These are phyloP conservation scores for Psettodes erumei DNA, from an alignment of 2,113 vertebrate species.

Conservation along the genomic window DNA sequence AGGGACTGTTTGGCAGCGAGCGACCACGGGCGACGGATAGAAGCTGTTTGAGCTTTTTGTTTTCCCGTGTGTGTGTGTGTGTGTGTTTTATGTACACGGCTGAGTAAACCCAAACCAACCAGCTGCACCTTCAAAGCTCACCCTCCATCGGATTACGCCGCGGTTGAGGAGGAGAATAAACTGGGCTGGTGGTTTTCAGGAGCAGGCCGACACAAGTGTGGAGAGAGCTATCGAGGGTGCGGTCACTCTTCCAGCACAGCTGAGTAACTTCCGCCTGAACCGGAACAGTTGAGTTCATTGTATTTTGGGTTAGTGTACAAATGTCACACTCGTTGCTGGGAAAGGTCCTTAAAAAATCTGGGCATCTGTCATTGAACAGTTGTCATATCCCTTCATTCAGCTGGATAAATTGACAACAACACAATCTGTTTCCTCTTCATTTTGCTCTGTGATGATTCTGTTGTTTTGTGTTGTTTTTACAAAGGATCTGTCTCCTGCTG, in stretches of 20 bases:
- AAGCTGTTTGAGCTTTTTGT: slow-evolving; percentile 24
- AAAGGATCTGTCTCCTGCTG: background rate
- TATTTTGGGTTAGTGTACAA: slow-evolving; percentile 8
- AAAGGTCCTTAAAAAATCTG: background rate
- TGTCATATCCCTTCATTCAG: background rate
- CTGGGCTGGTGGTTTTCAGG: slow-evolving; percentile 20
- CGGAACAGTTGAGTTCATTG: background rate
- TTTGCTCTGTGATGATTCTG: background rate
- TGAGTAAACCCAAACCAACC: slow-evolving; percentile 28
- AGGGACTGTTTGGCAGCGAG: slow-evolving; percentile 33
- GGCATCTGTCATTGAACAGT: slow-evolving; percentile 10
- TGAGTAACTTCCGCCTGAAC: slow-evolving; percentile 1
- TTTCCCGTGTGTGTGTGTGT: background rate
- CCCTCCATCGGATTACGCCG: slow-evolving; percentile 9
- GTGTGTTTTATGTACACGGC: background rate
- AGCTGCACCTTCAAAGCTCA: slow-evolving; percentile 1
- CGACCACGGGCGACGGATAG: slow-evolving; percentile 4
- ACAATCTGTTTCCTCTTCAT: background rate
- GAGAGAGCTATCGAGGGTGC: slow-evolving; percentile 43
- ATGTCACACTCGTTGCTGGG: background rate
- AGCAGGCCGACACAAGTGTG: slow-evolving; percentile 11
- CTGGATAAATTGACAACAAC: slow-evolving; percentile 9
- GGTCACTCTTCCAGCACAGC: slow-evolving; percentile 23
- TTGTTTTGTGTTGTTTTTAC: background rate
- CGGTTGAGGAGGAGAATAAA: slow-evolving; percentile 22